A percentile compares a stretch with the other conserved stretches of the same genome.
These are phyloP conservation scores for Phyllotreta striolata DNA, from an alignment of 2,888 invertebrate genomes.

Conservation along the genomic window DNA sequence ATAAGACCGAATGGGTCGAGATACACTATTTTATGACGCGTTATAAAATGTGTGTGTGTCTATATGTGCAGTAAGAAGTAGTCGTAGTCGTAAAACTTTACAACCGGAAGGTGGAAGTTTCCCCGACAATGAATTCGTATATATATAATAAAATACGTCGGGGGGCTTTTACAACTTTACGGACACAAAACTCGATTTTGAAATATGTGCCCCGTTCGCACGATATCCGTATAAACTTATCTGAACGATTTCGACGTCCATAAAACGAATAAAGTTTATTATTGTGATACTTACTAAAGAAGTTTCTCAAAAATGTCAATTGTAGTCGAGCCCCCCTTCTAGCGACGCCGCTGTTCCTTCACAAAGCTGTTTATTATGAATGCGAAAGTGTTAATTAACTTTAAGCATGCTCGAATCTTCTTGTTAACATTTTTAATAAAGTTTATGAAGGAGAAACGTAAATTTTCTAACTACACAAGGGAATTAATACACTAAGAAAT, in stretches of 20 bases:
- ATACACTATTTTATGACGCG: conserved; percentile 20
- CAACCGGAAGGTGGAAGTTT: conserved; percentile 23
- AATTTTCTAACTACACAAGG: conserved; percentile 18
- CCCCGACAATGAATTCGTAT: conserved; percentile 18
- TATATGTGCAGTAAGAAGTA: conserved; percentile 12
- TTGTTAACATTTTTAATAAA: conserved; percentile 20
- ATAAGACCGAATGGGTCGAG: neutral
- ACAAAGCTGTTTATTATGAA: conserved; percentile 17
- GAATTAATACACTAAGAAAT: conserved; percentile 10
- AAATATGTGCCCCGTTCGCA: conserved; percentile 11
- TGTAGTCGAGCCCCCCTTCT: neutral
- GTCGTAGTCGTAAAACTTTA: conserved; percentile 27
- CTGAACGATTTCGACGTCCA: no score
- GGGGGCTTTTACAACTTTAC: conserved; percentile 12
- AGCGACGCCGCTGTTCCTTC: neutral
- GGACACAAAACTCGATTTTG: conserved; percentile 18
- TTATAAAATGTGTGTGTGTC: conserved; percentile 13
- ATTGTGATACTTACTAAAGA: no score
- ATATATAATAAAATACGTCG: conserved; percentile 3
- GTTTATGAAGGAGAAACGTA: conserved; percentile 6
- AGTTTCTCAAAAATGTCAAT: no score
- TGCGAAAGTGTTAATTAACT: conserved; percentile 27
- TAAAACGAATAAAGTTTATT: no score
- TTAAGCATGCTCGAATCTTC: conserved; percentile 18
- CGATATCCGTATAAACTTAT: neutral